These are phyloP conservation scores for Hyalella azteca DNA, from an alignment of 2,888 invertebrate genomes.

Conservation along the genomic window DNA sequence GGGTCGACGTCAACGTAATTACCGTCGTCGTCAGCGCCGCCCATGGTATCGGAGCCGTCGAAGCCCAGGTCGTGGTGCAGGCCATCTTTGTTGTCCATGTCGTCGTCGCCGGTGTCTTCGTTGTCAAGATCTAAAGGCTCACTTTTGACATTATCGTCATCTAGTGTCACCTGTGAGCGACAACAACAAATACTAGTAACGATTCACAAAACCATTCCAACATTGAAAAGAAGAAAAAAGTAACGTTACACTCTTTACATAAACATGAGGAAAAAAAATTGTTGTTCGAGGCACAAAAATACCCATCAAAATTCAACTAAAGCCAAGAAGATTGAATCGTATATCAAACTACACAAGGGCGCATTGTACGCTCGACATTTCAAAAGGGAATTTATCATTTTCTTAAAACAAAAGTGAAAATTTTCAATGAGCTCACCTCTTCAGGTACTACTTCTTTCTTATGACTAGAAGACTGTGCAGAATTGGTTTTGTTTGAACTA, in stretches of 20 bases:
- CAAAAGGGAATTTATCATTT: background rate
- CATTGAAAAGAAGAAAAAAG: background rate
- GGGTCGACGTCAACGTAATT: constrained; percentile 34
- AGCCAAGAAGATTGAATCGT: background rate
- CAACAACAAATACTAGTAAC: background rate
- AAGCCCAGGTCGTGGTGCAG: constrained; percentile 39
- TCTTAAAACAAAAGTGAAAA: background rate
- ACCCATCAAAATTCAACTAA: background rate
- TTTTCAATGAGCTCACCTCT: background rate
- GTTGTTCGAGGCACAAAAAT: background rate
- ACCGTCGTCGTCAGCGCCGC: constrained; percentile 31
- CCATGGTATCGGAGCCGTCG: constrained; percentile 21
- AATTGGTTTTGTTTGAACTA: background rate
- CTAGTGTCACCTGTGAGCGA: constrained; percentile 48
- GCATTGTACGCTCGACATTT: background rate
- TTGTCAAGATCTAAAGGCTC: constrained; percentile 49
- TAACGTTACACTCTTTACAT: background rate
- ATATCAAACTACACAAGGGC: background rate
- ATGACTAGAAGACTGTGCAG: constrained; percentile 33
- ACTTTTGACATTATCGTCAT: constrained; percentile 53
- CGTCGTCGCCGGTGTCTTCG: constrained; percentile 40
- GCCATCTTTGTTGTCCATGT: constrained; percentile 42
- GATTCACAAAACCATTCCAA: background rate
- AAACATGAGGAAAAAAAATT: background rate
- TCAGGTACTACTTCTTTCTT: constrained; percentile 37